These are phyloP conservation scores for Cavia porcellus DNA, from an alignment of 2,113 vertebrate species.

Conservation along the genomic window DNA sequence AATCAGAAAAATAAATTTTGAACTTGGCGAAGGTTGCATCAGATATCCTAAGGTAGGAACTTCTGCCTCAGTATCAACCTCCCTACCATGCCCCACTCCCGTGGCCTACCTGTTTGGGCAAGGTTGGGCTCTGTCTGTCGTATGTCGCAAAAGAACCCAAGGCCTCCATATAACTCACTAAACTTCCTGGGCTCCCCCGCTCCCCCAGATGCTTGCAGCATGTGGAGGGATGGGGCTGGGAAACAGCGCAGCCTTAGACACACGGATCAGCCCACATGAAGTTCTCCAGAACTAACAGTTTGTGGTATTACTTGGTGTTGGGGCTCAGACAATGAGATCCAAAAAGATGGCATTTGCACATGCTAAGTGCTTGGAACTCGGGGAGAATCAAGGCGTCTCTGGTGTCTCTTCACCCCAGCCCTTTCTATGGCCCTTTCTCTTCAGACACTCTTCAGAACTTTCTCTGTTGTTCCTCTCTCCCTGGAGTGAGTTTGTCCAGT, in stretches of 20 bases:
- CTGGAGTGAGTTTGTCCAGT: too few species aligned
- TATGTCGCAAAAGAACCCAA: accelerated
- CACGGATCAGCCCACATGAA: too few species aligned
- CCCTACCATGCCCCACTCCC: background rate
- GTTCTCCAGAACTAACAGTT: accelerated
- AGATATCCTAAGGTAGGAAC: too few species aligned
- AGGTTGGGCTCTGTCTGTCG: background rate
- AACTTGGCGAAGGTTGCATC: too few species aligned
- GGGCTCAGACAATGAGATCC: background rate
- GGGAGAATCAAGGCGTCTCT: background rate
- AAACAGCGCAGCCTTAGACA: accelerated
- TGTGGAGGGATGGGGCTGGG: too few species aligned
- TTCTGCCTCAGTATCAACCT: background rate
- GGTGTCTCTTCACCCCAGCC: background rate
- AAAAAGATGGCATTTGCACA: background rate
- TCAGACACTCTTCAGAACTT: background rate
- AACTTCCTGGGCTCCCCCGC: accelerated
- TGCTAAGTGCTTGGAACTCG: background rate
- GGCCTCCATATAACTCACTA: accelerated
- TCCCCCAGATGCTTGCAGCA: too few species aligned
- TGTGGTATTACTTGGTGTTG: background rate
- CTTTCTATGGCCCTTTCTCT: background rate
- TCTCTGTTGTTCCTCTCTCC: background rate
- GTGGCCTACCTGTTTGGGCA: background rate
- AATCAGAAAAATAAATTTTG: background rate